Conservation (phyloP, 2,888 invertebrate genomes). For the Epistrophe grossulariae region DNA sequence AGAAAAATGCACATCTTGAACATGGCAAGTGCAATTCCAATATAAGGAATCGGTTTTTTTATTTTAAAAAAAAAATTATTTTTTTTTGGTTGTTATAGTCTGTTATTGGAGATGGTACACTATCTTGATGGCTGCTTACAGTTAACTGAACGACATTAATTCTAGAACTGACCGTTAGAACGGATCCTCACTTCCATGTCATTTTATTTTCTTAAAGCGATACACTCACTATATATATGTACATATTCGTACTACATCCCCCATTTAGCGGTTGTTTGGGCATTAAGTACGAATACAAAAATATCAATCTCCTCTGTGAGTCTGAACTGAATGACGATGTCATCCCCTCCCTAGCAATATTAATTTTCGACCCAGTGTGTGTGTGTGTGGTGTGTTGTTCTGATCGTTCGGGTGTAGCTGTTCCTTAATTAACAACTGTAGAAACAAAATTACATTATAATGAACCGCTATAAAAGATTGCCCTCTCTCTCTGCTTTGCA, state of each 20-base stretch:
- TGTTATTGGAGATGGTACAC: slow-evolving; percentile 9
- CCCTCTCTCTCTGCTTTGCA: slow-evolving; percentile 33
- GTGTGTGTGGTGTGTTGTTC: slow-evolving; percentile 30
- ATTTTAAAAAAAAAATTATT: too few species aligned
- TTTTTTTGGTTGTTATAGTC: not conserved
- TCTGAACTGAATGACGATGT: slow-evolving; percentile 38
- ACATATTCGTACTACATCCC: slow-evolving; percentile 49
- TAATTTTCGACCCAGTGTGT: not conserved
- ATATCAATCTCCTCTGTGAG: slow-evolving; percentile 5
- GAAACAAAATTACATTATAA: slow-evolving; percentile 64
- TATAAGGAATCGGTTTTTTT: not conserved
- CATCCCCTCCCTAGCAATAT: slow-evolving; percentile 58
- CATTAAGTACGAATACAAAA: slow-evolving; percentile 22
- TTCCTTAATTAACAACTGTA: slow-evolving; percentile 72
- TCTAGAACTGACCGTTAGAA: slow-evolving; percentile 82
- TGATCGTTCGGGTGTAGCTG: slow-evolving; percentile 42
- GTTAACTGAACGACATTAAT: slow-evolving; percentile 82
- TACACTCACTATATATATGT: not conserved
- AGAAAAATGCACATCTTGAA: slow-evolving; percentile 32
- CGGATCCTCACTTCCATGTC: slow-evolving; percentile 82
- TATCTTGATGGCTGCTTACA: slow-evolving; percentile 65
- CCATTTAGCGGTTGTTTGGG: slow-evolving; percentile 40
- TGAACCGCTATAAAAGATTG: slow-evolving; percentile 62
- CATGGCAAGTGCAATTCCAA: slow-evolving; percentile 37
- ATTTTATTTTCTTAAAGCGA: slow-evolving; percentile 80